Percentiles rank a stretch among this genome's conserved stretches.
Conservation (phyloP, 2,888 invertebrate species). For the Catocala fraxini region DNA sequence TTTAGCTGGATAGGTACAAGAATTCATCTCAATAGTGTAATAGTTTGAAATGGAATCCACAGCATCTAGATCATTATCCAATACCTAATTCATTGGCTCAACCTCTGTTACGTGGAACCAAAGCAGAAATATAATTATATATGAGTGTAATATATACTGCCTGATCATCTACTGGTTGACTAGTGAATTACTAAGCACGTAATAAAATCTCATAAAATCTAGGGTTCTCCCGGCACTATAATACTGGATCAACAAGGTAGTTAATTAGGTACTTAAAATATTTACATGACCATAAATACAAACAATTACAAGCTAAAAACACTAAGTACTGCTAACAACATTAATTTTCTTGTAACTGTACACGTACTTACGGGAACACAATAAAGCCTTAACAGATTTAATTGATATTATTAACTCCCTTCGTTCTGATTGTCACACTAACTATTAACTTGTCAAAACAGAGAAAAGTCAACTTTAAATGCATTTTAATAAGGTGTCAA, state of each 20-base stretch:
- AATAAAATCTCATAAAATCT: too few species aligned
- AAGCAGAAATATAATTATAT: too few species aligned
- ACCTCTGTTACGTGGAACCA: too few species aligned
- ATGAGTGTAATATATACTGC: too few species aligned
- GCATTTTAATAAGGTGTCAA: conserved; percentile 38
- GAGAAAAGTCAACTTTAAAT: conserved; percentile 51
- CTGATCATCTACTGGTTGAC: too few species aligned
- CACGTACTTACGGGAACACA: conserved; percentile 52
- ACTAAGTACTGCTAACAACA: conserved; percentile 20
- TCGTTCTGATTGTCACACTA: conserved; percentile 71
- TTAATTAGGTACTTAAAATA: conserved; percentile 1
- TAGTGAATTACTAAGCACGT: too few species aligned
- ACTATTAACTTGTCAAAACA: conserved; percentile 8
- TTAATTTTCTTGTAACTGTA: conserved; percentile 53
- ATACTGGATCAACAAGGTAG: not conserved
- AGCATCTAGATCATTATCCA: too few species aligned
- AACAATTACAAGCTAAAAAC: conserved; percentile 24
- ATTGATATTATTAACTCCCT: conserved; percentile 76
- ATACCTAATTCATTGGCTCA: too few species aligned
- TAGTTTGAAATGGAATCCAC: too few species aligned
- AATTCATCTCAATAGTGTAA: too few species aligned
- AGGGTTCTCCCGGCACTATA: too few species aligned
- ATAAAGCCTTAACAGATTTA: conserved; percentile 79
- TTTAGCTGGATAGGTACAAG: too few species aligned
- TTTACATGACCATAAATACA: conserved; percentile 22